Percentiles rank a stretch among this genome's conserved stretches.
Conservation (phyloP, 2,797 vertebrate species). For the Silurus aristotelis region DNA sequence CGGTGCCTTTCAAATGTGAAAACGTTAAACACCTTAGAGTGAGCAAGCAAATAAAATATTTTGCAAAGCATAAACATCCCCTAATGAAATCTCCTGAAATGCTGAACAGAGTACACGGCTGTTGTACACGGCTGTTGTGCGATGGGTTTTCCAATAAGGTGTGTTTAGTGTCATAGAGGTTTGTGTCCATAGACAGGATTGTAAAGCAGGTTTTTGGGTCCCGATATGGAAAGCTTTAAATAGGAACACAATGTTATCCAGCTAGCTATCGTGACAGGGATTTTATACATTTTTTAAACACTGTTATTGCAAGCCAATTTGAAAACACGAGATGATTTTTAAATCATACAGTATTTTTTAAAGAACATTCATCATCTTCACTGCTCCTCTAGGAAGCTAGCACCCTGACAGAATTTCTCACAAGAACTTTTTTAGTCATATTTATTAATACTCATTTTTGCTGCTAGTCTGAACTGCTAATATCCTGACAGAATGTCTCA, state of each 20-base stretch:
- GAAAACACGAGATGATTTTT: neutral
- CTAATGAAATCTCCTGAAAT: neutral
- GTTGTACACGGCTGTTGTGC: neutral
- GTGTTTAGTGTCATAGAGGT: neutral
- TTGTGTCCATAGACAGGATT: neutral
- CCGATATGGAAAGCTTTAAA: neutral
- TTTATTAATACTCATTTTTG: neutral
- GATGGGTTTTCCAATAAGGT: neutral
- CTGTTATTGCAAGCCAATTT: neutral
- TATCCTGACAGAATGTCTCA: neutral
- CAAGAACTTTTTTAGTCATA: neutral
- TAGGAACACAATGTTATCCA: too few species aligned
- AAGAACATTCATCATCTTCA: neutral
- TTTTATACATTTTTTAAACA: neutral
- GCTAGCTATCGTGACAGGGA: neutral
- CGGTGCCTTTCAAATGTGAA: neutral
- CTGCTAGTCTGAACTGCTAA: neutral
- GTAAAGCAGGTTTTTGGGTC: neutral
- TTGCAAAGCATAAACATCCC: slow-evolving; percentile 1
- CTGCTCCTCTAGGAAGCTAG: neutral
- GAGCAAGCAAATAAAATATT: neutral
- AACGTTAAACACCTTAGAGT: neutral
- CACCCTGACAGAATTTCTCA: neutral
- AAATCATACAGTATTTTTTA: neutral
- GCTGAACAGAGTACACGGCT: neutral